Percentiles rank a stretch among this genome's conserved stretches.
Conservation (phyloP, 2,888 invertebrate species). For the Sicus ferrugineus region DNA sequence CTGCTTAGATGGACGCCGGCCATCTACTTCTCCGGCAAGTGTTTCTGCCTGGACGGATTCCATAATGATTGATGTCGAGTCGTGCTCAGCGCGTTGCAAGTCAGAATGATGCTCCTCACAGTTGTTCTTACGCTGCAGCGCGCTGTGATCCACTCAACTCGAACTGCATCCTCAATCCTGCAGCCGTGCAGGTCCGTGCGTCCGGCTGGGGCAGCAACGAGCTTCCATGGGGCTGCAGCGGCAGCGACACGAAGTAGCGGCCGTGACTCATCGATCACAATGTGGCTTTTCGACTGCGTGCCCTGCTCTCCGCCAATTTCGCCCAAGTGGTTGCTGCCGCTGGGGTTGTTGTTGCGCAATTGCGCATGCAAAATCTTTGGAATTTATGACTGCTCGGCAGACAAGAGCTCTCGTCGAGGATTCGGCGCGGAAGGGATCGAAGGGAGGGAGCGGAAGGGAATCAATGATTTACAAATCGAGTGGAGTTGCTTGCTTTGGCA, state of each 20-base stretch:
- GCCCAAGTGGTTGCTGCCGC: background rate
- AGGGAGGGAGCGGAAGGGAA: background rate
- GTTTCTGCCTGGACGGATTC: too few species aligned
- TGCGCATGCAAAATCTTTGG: slow-evolving; percentile 21
- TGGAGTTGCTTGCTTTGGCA: too few species aligned
- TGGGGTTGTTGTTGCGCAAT: slow-evolving; percentile 11
- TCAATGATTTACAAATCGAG: too few species aligned
- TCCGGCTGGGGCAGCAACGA: background rate
- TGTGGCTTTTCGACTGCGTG: slow-evolving; percentile 22
- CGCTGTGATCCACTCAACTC: slow-evolving; percentile 16
- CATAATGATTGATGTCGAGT: background rate
- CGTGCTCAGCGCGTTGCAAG: background rate
- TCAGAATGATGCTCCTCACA: background rate
- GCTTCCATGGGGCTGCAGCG: background rate
- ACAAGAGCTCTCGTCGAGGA: too few species aligned
- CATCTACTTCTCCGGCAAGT: too few species aligned
- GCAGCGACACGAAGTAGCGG: background rate
- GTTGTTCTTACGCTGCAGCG: background rate
- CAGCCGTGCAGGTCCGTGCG: too few species aligned
- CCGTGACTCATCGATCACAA: slow-evolving; percentile 22
- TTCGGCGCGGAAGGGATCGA: background rate
- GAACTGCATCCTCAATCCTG: slow-evolving; percentile 2
- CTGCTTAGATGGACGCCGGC: too few species aligned
- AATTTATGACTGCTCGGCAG: slow-evolving; percentile 25
- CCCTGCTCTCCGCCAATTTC: too few species aligned